Conservation (phyloP, 2,113 vertebrate species). For the Rhinichthys klamathensis region DNA sequence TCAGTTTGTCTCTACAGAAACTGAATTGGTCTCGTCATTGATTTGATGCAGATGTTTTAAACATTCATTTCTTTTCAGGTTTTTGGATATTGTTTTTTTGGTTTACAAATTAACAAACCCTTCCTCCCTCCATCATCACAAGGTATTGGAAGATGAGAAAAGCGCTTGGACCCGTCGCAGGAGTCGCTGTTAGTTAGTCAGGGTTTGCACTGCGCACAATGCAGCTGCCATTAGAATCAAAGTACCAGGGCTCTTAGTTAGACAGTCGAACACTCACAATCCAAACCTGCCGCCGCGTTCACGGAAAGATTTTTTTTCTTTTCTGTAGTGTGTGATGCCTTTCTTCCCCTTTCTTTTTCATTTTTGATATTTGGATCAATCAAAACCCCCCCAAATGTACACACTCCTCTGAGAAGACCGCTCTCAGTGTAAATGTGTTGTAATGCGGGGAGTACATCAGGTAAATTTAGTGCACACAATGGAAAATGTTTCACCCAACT, state of each 20-base stretch:
- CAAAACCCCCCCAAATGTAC: conserved; percentile 65
- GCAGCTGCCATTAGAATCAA: conserved; percentile 85
- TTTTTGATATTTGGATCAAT: conserved; percentile 73
- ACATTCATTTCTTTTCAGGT: conserved; percentile 30
- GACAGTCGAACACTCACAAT: conserved; percentile 68
- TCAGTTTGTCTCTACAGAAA: conserved; percentile 38
- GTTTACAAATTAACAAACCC: conserved; percentile 70
- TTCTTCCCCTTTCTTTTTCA: conserved; percentile 72
- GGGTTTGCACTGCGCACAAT: conserved; percentile 90
- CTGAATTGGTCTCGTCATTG: background rate
- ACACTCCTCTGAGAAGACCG: conserved; percentile 77
- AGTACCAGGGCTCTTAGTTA: conserved; percentile 83
- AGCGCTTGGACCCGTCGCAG: conserved; percentile 65
- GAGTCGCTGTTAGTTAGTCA: conserved; percentile 81
- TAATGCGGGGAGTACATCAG: conserved; percentile 80
- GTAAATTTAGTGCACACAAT: conserved; percentile 80
- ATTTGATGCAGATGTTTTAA: conserved; percentile 29
- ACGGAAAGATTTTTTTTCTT: conserved; percentile 73
- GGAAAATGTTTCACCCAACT: conserved; percentile 59
- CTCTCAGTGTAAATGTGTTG: conserved; percentile 80
- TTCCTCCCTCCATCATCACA: conserved; percentile 71
- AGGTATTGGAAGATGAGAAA: conserved; percentile 74
- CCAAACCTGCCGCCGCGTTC: conserved; percentile 56
- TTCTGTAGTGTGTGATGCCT: conserved; percentile 73
- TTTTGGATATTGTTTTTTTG: conserved; percentile 58